Percentiles rank a stretch among this genome's conserved stretches.
Evolutionary conservation across 2,113 vertebrate genomes (phyloP).

Genomic region (Nerophis lumbriciformis): DNA sequence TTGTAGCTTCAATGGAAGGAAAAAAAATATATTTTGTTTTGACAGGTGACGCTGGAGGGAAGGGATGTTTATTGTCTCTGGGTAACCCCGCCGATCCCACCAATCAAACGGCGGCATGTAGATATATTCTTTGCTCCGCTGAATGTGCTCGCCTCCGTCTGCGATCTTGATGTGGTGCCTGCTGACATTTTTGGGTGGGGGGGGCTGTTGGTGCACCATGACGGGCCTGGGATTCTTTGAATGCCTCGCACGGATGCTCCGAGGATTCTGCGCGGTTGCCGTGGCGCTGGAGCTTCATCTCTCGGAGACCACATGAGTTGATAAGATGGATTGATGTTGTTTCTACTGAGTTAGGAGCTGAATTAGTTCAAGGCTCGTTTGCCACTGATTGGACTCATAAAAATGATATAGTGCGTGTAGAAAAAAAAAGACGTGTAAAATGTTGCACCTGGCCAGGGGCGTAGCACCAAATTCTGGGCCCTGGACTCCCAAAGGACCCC

Average conservation of each 20-base stretch:
- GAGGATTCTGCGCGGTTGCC: constrained; percentile 37
- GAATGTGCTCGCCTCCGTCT: constrained; percentile 31
- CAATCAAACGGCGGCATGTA: constrained; percentile 35
- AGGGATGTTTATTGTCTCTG: constrained; percentile 18
- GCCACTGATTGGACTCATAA: constrained; percentile 31
- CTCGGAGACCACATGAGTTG: constrained; percentile 22
- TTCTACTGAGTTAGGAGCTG: constrained; percentile 25
- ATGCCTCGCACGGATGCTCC: constrained; percentile 45
- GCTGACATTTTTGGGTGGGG: constrained; percentile 45
- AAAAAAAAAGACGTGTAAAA: constrained; percentile 39
- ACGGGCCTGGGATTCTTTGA: constrained; percentile 53
- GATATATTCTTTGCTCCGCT: constrained; percentile 34
- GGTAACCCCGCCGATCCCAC: constrained; percentile 13
- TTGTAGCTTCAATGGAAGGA: not conserved
- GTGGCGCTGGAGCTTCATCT: constrained; percentile 36
- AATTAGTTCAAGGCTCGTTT: constrained; percentile 23
- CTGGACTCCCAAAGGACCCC: no score
- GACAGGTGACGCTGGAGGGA: constrained; percentile 8
- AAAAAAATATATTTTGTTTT: constrained; percentile 9
- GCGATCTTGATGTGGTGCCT: constrained; percentile 35
- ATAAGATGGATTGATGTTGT: constrained; percentile 27
- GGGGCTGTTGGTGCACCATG: constrained; percentile 41
- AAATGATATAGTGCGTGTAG: constrained; percentile 23
- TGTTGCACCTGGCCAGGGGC: constrained; percentile 18
- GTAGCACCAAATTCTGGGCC: no score